Evolutionary conservation across 2,113 vertebrate species (phyloP).

Genomic region (Sisor rabdophorus): DNA sequence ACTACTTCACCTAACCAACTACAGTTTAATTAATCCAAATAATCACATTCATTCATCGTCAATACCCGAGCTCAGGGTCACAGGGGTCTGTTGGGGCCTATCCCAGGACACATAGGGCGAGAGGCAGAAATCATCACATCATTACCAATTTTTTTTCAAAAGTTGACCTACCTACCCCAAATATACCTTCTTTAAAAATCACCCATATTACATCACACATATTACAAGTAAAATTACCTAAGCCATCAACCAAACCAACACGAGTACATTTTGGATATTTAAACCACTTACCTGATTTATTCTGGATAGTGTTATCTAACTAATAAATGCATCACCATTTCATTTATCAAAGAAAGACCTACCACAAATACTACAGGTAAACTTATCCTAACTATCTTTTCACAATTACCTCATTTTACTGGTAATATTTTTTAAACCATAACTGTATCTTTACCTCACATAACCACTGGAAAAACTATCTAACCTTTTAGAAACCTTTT

Average conservation of each 20-base stretch:
- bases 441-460: neutral
- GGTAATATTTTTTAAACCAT: neutral
- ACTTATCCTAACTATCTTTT: neutral
- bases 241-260: neutral
- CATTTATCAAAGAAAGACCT: neutral
- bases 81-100: no score
- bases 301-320: neutral
- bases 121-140: no score
- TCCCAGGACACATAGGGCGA: no score
- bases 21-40: slow-evolving; percentile 46
- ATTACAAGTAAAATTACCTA: slow-evolving; percentile 53
- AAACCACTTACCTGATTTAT: neutral
- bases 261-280: neutral
- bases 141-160: no score
- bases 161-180: neutral
- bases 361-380: slow-evolving; percentile 46
- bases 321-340: neutral
- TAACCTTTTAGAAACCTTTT: neutral
- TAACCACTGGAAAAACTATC: slow-evolving; percentile 48
- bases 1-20: slow-evolving; percentile 38
- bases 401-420: neutral
- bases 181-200: neutral
- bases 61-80: no score
- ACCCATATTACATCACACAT: slow-evolving; percentile 49
- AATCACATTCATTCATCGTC: neutral